phyloP scores from a whole-genome alignment of 2,888 invertebrate species.

The Ellobium chinense region DNA sequence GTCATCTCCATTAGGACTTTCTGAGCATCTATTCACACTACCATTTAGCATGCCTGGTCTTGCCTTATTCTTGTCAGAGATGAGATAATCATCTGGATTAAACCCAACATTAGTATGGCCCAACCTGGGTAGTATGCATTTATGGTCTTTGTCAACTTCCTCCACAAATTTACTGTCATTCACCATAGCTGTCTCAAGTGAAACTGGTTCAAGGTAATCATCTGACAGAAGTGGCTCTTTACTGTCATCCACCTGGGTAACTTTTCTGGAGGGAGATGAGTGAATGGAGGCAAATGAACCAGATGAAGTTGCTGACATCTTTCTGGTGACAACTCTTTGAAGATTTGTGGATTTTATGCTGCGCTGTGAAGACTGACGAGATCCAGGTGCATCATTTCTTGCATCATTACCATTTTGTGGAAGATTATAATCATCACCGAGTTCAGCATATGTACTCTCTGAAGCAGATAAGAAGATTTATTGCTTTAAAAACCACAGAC shows the following conservation, averaged over 20 bases:
- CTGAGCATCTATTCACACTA: background rate
- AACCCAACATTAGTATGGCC: background rate
- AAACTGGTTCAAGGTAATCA: slow-evolving; percentile 35
- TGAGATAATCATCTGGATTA: slow-evolving; percentile 22
- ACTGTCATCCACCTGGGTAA: background rate
- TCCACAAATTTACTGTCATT: background rate
- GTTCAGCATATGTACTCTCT: slow-evolving; percentile 49
- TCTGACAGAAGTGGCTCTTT: slow-evolving; percentile 22
- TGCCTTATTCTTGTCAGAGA: background rate
- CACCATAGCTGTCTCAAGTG: background rate
- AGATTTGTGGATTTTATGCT: slow-evolving; percentile 11
- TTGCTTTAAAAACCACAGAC: no score
- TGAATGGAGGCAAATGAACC: slow-evolving; percentile 24
- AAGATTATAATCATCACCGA: slow-evolving; percentile 32
- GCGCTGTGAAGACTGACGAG: background rate
- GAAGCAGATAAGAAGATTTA: background rate
- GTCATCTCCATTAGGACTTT: background rate
- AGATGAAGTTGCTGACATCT: background rate
- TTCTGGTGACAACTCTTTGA: background rate
- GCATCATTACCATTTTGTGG: slow-evolving; percentile 6
- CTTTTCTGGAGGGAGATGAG: slow-evolving; percentile 4
- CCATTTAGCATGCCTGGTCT: background rate
- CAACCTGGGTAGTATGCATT: background rate
- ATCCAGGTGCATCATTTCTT: background rate
- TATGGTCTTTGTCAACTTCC: background rate